Conservation (phyloP, 1,140 invertebrate genomes). For the Steinernema feltiae region DNA sequence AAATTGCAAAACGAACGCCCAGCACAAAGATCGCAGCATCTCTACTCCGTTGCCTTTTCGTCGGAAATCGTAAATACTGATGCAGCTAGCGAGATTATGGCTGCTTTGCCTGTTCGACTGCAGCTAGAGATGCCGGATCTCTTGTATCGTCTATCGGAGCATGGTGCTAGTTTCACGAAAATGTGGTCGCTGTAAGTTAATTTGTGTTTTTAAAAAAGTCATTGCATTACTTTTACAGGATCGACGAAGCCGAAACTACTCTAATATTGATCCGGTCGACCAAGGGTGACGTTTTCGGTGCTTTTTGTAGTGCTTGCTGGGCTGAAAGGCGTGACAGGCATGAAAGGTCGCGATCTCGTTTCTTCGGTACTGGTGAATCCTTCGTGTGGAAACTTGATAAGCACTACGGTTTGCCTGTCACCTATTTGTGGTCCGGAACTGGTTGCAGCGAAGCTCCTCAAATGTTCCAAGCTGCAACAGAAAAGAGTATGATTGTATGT, state of each 20-base stretch:
- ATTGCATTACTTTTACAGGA: slow-evolving; percentile 41
- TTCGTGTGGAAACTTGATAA: slow-evolving; percentile 37
- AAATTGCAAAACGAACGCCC: slow-evolving; percentile 4
- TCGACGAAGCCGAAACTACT: slow-evolving; percentile 55
- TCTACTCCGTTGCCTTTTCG: slow-evolving; percentile 44
- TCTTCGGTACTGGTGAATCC: slow-evolving; percentile 43
- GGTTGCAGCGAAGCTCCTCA: slow-evolving; percentile 48
- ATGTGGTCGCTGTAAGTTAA: slow-evolving; percentile 43
- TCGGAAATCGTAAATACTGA: slow-evolving; percentile 43
- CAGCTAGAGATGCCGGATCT: slow-evolving; percentile 51
- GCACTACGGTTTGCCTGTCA: slow-evolving; percentile 38
- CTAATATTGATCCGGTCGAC: slow-evolving; percentile 47
- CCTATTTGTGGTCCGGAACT: slow-evolving; percentile 50
- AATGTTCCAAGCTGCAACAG: slow-evolving; percentile 53
- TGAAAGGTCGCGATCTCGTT: slow-evolving; percentile 35
- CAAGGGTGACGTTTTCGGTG: slow-evolving; percentile 50
- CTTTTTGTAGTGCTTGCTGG: slow-evolving; percentile 51
- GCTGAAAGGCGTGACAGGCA: slow-evolving; percentile 39
- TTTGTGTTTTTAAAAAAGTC: not conserved
- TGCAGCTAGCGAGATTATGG: slow-evolving; percentile 50
- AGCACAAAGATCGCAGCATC: not conserved
- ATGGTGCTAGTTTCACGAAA: slow-evolving; percentile 52
- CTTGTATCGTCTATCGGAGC: slow-evolving; percentile 50
- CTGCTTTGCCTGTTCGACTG: slow-evolving; percentile 44
- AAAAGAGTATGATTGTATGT: slow-evolving; percentile 51